phyloP scores from a whole-genome alignment of 2,113 vertebrate genomes.

The Tetrao urogallus region DNA sequence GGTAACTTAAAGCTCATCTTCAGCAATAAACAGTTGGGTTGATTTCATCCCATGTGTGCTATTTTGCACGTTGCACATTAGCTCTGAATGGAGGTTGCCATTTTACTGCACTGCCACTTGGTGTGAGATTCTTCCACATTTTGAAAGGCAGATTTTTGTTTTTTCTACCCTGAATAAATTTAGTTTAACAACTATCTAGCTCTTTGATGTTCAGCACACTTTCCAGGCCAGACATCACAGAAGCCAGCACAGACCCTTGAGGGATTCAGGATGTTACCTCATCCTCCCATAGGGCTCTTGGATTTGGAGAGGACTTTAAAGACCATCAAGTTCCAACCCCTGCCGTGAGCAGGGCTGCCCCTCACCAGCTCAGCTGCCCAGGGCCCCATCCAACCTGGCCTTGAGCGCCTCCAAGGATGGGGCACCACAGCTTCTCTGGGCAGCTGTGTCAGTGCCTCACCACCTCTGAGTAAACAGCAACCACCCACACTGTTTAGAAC shows the following conservation, averaged over 20 bases:
- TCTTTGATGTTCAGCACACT: not conserved
- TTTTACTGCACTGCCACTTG: not conserved
- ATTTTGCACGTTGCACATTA: not conserved
- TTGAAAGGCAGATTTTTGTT: not conserved
- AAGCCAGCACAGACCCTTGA: not conserved
- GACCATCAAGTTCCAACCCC: too few relatives aligned
- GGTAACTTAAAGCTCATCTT: slow-evolving; percentile 22
- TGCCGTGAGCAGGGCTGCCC: too few relatives aligned
- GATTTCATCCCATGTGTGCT: not conserved
- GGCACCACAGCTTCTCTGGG: too few relatives aligned
- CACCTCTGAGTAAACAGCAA: not conserved
- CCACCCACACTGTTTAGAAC: fast-evolving
- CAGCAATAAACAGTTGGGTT: fast-evolving
- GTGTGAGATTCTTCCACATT: fast-evolving
- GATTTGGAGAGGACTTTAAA: too few relatives aligned
- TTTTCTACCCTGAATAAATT: not conserved
- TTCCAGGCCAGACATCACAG: not conserved
- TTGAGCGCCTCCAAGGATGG: too few relatives aligned
- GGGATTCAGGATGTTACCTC: slow-evolving; percentile 6
- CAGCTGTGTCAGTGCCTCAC: too few relatives aligned
- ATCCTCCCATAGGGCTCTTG: not conserved
- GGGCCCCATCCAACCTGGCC: too few relatives aligned
- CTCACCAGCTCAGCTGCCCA: too few relatives aligned
- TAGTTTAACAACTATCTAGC: not conserved
- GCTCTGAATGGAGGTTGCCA: not conserved